Base-by-base conservation (phyloP, 92 coral and sea anemone genomes). In the Ricordea florida region DNA sequence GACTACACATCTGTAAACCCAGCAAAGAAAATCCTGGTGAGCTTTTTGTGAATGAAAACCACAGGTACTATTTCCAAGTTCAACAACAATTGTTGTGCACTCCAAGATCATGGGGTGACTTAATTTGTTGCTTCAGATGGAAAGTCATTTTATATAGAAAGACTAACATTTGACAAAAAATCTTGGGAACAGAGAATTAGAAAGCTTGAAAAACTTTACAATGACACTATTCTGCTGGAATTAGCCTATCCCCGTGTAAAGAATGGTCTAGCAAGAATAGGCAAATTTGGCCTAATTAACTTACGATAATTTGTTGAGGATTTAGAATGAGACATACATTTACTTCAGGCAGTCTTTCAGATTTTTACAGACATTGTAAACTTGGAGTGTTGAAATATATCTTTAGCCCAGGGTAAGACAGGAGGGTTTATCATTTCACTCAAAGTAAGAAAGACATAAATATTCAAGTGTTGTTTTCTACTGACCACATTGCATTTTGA, bases 171-270 rank as follows among this genome's bases (percentile, higher is more conserved):
- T 72, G 79, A 79, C 24, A 53, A 70, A 23, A 52, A 68, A 7
- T 49, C 70, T 32, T 81, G 80, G 87, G 29, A 48, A 37, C 21
- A 60, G 50, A 13, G 56, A 63, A 72, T 72, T 24, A 32, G 10
- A 32, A 57, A 41, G 47, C 69, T 81, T 6, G 79, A 81, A 55
- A 52, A 51, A 24, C 36, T 79, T 49, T 79, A 59, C 25, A 24
- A 79, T 46, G 62, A 67, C 74, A 29, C 45, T 26, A 22, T 67
- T 60, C 32, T 79, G 36, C 70, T 79, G n/a, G 78, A 79, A 40
- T 31, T 79, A 41, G 85, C 70, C 41, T 79, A 79, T 42, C 85
- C 69, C 55, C 78, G 79, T 60, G 86, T 80, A 40, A 70, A 70
- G 50, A 33, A 25, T 20, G 79, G 74, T 20, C 55, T 61, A 51